Conservation (phyloP, 2,797 vertebrate species). For the Myiotriccus ornatus region DNA sequence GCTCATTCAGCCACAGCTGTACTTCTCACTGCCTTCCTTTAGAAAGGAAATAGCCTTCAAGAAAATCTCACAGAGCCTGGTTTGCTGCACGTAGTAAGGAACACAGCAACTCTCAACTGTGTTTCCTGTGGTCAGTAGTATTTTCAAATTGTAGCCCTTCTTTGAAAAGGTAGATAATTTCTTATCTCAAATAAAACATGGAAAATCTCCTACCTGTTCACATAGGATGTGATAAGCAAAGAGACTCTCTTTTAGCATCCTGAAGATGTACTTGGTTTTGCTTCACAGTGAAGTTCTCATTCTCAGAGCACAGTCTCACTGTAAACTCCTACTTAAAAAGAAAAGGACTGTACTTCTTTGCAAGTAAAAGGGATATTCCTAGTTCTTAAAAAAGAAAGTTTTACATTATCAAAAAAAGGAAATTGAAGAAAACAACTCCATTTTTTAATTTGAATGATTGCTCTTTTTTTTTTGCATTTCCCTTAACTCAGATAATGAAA, state of each 20-base stretch:
- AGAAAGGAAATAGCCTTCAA: background rate
- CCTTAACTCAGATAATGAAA: background rate
- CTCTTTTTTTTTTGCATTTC: background rate
- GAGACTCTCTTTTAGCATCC: background rate
- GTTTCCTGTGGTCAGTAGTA: background rate
- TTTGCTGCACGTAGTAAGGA: background rate
- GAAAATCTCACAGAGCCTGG: background rate
- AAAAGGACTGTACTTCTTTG: background rate
- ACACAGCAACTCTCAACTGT: fast-evolving
- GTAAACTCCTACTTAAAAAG: background rate
- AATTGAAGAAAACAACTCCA: background rate
- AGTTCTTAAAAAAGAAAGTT: background rate
- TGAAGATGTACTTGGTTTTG: background rate
- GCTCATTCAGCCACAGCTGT: background rate
- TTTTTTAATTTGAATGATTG: background rate
- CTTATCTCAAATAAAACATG: background rate
- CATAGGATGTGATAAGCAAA: background rate
- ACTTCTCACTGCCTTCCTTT: background rate
- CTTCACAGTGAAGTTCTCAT: background rate
- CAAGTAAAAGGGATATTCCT: background rate
- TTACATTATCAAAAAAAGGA: background rate
- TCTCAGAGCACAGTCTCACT: background rate
- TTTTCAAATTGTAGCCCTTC: background rate
- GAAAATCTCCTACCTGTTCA: background rate
- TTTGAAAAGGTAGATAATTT: background rate